phyloP scores from a whole-genome alignment of 2,888 invertebrate genomes.

The Antheraea assamensis region DNA sequence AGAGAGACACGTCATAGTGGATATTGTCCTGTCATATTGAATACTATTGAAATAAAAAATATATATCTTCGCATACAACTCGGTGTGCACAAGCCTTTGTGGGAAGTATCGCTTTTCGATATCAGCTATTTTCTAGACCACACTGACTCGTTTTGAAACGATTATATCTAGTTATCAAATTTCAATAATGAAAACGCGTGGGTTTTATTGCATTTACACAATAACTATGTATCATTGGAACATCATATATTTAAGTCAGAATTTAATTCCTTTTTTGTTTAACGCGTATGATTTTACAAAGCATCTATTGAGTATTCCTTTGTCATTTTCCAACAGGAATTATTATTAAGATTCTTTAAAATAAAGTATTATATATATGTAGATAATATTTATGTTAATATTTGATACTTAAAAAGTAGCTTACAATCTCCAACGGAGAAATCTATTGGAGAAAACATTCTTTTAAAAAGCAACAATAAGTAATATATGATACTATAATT shows the following conservation, averaged over 20 bases:
- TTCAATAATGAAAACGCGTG: slow-evolving; percentile 13
- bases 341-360: too few relatives aligned
- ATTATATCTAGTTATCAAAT: slow-evolving; percentile 32
- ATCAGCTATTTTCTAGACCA: slow-evolving; percentile 42
- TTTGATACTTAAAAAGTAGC: too few relatives aligned
- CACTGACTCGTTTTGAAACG: slow-evolving; percentile 55
- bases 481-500: not conserved
- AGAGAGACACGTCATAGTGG: not conserved
- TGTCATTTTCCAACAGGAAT: too few relatives aligned
- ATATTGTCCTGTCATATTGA: not conserved
- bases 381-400: too few relatives aligned
- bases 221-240: not conserved
- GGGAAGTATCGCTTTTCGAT: slow-evolving; percentile 13
- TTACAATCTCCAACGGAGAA: too few relatives aligned
- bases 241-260: not conserved
- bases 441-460: too few relatives aligned
- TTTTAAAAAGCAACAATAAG: too few relatives aligned
- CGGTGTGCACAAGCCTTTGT: not conserved
- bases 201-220: not conserved
- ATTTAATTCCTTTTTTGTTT: too few relatives aligned
- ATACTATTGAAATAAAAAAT: not conserved
- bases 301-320: too few relatives aligned
- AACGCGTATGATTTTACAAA: not conserved
- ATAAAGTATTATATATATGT: too few relatives aligned
- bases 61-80: not conserved